Percentiles rank a stretch among this genome's conserved stretches.
Evolutionary conservation across 1,140 invertebrate genomes (phyloP).

Genomic region (Helicoverpa armigera): DNA sequence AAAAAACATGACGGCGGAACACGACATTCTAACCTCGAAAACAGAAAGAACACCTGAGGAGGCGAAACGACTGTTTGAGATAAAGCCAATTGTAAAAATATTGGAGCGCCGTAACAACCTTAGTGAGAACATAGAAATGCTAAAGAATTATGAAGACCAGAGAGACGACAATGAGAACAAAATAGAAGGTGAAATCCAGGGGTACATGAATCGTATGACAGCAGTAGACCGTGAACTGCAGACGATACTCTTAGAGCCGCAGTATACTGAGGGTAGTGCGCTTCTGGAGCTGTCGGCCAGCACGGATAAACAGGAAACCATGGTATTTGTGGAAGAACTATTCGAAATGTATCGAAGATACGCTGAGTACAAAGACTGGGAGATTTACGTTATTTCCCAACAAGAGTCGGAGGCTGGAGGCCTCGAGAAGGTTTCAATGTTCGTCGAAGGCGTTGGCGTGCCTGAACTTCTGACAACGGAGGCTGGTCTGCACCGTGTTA

Average conservation of each 20-base stretch:
- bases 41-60: slow-evolving; percentile 65
- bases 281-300: slow-evolving; percentile 95
- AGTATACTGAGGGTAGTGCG: slow-evolving; percentile 71
- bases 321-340: slow-evolving; percentile 96
- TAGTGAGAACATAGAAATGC: slow-evolving; percentile 78
- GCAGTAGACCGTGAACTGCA: slow-evolving; percentile 77
- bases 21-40: slow-evolving; percentile 72
- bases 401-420: slow-evolving; percentile 90
- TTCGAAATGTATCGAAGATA: slow-evolving; percentile 95
- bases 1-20: slow-evolving; percentile 75
- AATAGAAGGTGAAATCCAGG: slow-evolving; percentile 79
- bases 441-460: slow-evolving; percentile 89
- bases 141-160: slow-evolving; percentile 65
- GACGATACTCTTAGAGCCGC: slow-evolving; percentile 70
- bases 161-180: slow-evolving; percentile 73
- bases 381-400: slow-evolving; percentile 88
- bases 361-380: slow-evolving; percentile 91
- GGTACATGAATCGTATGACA: slow-evolving; percentile 73
- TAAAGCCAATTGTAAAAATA: slow-evolving; percentile 76
- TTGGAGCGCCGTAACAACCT: slow-evolving; percentile 76
- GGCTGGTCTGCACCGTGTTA: slow-evolving; percentile 98
- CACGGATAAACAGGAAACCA: slow-evolving; percentile 98
- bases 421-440: slow-evolving; percentile 89
- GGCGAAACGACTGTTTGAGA: slow-evolving; percentile 70
- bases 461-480: slow-evolving; percentile 92